These are phyloP conservation scores for Plecotus auritus DNA, from an alignment of 2,113 vertebrate species.

Conservation along the genomic window DNA sequence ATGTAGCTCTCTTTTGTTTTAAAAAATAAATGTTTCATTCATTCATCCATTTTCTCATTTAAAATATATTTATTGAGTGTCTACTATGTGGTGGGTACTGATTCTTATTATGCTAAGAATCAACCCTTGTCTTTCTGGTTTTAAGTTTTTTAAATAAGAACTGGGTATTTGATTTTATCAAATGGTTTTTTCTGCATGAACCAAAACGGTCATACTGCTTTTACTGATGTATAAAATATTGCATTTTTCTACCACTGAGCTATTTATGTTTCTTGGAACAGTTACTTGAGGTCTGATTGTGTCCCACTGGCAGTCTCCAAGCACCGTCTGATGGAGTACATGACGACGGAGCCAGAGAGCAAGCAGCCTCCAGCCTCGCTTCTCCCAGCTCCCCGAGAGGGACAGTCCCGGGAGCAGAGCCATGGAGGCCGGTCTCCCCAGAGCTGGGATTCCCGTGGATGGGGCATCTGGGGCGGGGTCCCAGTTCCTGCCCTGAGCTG, in stretches of 20 bases:
- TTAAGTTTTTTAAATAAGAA: not conserved
- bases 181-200: not conserved
- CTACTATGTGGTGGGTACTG: not conserved
- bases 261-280: not conserved
- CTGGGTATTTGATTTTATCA: not conserved
- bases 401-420: not conserved
- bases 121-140: not conserved
- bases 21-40: not conserved
- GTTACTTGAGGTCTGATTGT: not conserved
- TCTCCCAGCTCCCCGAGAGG: not conserved
- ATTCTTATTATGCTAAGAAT: not conserved
- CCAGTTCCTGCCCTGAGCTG: not conserved
- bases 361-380: not conserved
- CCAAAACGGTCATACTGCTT: not conserved
- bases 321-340: not conserved
- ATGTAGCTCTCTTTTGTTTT: fast-evolving
- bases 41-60: not conserved
- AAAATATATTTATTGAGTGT: not conserved
- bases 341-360: not conserved
- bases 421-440: fast-evolving
- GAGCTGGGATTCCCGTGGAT: fast-evolving
- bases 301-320: not conserved
- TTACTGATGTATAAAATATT: fast-evolving
- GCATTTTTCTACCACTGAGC: not conserved
- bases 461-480: fast-evolving